Evolutionary conservation across 2,888 invertebrate species (phyloP).

Genomic region (Agapostemon virescens): DNA sequence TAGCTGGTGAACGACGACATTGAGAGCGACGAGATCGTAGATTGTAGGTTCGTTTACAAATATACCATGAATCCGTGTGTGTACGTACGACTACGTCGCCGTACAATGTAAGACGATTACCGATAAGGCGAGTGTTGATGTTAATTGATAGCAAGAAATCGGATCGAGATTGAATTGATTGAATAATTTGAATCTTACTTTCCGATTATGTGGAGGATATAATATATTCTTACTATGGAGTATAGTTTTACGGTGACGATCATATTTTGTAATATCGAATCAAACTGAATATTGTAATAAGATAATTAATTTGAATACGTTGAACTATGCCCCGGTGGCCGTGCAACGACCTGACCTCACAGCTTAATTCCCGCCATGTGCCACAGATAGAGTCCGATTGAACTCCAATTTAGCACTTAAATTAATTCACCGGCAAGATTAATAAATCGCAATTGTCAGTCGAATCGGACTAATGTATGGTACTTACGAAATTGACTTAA

Average conservation of each 20-base stretch:
- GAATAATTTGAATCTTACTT: background rate
- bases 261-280: slow-evolving; percentile 29
- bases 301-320: slow-evolving; percentile 73
- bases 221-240: too few species aligned
- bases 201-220: too few species aligned
- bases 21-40: background rate
- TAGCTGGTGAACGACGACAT: background rate
- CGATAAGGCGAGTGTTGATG: background rate
- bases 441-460: slow-evolving; percentile 74
- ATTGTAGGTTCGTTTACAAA: background rate
- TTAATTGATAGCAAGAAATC: background rate
- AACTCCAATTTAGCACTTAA: slow-evolving; percentile 76
- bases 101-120: background rate
- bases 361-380: slow-evolving; percentile 63
- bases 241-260: background rate
- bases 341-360: slow-evolving; percentile 68
- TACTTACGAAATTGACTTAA: slow-evolving; percentile 42
- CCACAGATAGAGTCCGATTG: slow-evolving; percentile 73
- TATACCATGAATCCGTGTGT: too few species aligned
- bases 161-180: background rate
- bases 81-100: background rate
- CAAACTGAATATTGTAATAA: slow-evolving; percentile 44
- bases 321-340: slow-evolving; percentile 60
- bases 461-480: slow-evolving; percentile 56
- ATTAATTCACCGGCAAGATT: slow-evolving; percentile 73